phyloP scores from a whole-genome alignment of 2,797 vertebrate genomes.

The Rhynchotus rufescens region DNA sequence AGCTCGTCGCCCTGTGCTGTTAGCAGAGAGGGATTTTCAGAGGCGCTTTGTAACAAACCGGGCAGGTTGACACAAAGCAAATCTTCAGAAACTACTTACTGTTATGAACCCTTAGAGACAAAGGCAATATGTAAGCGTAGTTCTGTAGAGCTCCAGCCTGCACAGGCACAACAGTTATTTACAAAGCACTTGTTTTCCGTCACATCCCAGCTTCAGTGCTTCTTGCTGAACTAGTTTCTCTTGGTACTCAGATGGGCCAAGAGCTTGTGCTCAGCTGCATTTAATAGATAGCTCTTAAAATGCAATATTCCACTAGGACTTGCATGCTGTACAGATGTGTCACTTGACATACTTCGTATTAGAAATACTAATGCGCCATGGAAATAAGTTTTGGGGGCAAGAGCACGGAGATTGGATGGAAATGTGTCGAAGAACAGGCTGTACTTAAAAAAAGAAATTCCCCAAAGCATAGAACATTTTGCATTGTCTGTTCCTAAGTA shows the following conservation, averaged over 20 bases:
- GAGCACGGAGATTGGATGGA: not conserved
- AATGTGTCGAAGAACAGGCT: not conserved
- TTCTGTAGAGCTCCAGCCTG: not conserved
- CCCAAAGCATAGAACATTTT: constrained; percentile 1
- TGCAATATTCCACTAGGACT: not conserved
- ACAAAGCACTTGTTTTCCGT: not conserved
- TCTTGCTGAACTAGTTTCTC: not conserved
- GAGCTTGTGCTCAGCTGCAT: not conserved
- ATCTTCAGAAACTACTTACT: not conserved
- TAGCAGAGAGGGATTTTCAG: not conserved
- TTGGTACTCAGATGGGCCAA: not conserved
- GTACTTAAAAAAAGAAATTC: not conserved
- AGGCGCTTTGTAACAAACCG: not conserved
- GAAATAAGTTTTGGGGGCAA: not conserved
- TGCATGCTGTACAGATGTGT: not conserved
- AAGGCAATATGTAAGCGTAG: not conserved
- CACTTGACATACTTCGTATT: not conserved
- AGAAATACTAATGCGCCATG: not conserved
- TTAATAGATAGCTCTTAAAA: not conserved
- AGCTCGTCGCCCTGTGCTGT: not conserved
- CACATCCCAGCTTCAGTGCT: not conserved
- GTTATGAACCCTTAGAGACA: not conserved
- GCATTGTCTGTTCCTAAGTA: constrained; percentile 1
- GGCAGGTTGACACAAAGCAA: not conserved
- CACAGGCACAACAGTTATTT: not conserved